Evolutionary conservation across 2,797 vertebrate genomes (phyloP), one percentile per base, ranked within the genome.

Genomic region (Steatocranus sp.): DNA sequence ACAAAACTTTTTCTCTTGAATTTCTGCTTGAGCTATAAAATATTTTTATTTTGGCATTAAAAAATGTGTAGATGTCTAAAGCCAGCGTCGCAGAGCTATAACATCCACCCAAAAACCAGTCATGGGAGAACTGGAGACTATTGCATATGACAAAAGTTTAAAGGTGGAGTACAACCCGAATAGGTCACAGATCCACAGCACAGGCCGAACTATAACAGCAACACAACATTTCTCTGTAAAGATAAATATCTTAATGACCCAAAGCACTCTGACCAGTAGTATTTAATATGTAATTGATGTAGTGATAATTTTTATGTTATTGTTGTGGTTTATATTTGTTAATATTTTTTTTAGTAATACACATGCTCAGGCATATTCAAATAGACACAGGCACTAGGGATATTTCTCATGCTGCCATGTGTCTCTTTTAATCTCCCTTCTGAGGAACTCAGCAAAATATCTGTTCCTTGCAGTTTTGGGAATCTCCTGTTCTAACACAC

Each of bases 361-460:
- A 68, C 14, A 17, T 18, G 14, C 63, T 70, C 63, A 7, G 20
- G 23, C 30, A 32, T 2, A 1, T 48, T 81, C 36, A 87, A 68
- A 68, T 41, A 70, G 38, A 70, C 23, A 43, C 20, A 11, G 15
- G 8, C 14, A 5, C n/a, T 63, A 30, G 48, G 30, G 25, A 66
- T 56, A 78, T 56, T 76, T 84, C 78, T 88, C 54, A 83, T 91
- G 87, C 82, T 86, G 90, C 83, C 75, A 1, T 85, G 78, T 91
- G 87, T 66, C 7, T n/a, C n/a, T 34, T 54, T 76, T 4, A 0
- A 38, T 50, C 38, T 51, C 11, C 12, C 34, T 50, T 5, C 23
- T 49, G 2, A 80, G 27, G 14, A 43, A 25, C 8, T 54, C 0
- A 3, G 18, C 66, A 38, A 76, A 30, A 61, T 12, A 6, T 75